Conservation (phyloP, 1,140 invertebrate species). For the Drosophila auraria region DNA sequence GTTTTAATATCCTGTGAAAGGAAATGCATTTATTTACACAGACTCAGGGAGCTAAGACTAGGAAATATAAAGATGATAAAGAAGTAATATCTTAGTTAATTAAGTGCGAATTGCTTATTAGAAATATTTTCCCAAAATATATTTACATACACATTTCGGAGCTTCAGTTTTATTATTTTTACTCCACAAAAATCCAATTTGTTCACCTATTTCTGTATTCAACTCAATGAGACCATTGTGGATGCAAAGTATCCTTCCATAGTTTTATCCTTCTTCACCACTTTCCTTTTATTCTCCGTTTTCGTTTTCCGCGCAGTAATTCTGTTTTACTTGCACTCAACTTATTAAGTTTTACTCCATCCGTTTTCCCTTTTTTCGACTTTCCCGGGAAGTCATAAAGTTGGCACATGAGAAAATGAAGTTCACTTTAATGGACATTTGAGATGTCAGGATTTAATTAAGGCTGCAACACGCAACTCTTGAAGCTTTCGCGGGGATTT, state of each 20-base stretch:
- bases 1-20: conserved; percentile 19
- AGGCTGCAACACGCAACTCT: conserved; percentile 64
- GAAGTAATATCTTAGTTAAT: too few relatives aligned
- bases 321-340: conserved; percentile 30
- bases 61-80: not conserved
- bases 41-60: not conserved
- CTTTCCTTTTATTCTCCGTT: not conserved
- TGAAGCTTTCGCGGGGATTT: conserved; percentile 44
- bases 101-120: not conserved
- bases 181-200: not conserved
- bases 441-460: conserved; percentile 55
- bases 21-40: not conserved
- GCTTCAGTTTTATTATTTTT: not conserved
- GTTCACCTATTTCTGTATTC: not conserved
- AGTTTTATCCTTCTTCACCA: conserved; percentile 2
- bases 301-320: not conserved
- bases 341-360: conserved; percentile 18
- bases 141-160: too few relatives aligned
- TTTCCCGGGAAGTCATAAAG: conserved; percentile 36
- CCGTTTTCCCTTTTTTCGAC: conserved; percentile 8
- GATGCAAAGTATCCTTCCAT: not conserved
- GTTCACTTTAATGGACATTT: conserved; percentile 58
- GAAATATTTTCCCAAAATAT: not conserved
- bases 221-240: not conserved
- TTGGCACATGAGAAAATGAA: conserved; percentile 51